phyloP scores from a whole-genome alignment of 92 coral and sea anemone species.

The Chrysogorgia sp. region DNA sequence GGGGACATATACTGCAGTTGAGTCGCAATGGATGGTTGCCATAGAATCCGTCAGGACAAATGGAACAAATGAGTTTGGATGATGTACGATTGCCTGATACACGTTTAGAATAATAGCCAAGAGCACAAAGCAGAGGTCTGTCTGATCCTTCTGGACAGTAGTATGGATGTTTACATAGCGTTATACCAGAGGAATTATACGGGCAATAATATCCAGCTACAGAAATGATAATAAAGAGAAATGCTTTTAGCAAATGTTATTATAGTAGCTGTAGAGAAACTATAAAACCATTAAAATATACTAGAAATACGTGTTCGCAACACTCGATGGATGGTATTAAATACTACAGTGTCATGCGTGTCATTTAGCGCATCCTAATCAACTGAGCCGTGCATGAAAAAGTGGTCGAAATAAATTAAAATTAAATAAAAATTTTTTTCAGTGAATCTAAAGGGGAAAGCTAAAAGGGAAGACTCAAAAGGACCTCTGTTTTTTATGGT shows the following conservation, averaged over 20 bases:
- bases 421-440: too few relatives aligned
- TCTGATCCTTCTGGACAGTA: conserved; percentile 81
- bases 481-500: too few relatives aligned
- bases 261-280: not conserved
- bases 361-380: too few relatives aligned
- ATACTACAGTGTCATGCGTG: too few relatives aligned
- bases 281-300: too few relatives aligned
- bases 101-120: conserved; percentile 72
- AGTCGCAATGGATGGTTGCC: conserved; percentile 76
- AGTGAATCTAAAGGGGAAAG: too few relatives aligned
- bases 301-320: too few relatives aligned
- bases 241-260: not conserved
- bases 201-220: conserved; percentile 86
- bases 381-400: too few relatives aligned
- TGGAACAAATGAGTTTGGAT: conserved; percentile 55
- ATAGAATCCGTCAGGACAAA: conserved; percentile 77
- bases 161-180: conserved; percentile 73
- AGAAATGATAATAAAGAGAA: not conserved
- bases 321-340: too few relatives aligned
- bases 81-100: conserved; percentile 66
- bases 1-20: conserved; percentile 77
- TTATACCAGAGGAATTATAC: conserved; percentile 56
- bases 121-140: conserved; percentile 63
- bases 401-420: too few relatives aligned
- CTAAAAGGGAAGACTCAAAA: too few relatives aligned